Evolutionary conservation across 1,140 invertebrate genomes (phyloP).

Genomic region (Cylas formicarius): DNA sequence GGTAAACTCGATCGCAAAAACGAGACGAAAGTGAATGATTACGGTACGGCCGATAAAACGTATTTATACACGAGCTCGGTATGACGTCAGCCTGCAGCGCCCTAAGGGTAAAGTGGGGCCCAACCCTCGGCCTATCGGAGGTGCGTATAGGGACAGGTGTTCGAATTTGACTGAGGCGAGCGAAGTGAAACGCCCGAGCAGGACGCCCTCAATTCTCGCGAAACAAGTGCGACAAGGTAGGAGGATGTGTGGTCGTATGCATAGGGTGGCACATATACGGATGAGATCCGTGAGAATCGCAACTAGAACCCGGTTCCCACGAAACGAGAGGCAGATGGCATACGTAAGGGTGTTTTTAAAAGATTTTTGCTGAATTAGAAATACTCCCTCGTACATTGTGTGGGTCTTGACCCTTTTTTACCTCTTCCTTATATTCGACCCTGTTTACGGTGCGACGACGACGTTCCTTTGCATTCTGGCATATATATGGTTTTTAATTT

Average conservation of each 20-base stretch:
- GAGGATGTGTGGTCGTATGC: constrained; percentile 14
- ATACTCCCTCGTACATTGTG: constrained; percentile 21
- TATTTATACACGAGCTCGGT: constrained; percentile 28
- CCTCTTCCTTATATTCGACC: constrained; percentile 15
- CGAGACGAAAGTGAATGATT: constrained; percentile 26
- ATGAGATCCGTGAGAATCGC: constrained; percentile 40
- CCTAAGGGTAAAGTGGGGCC: constrained; percentile 34
- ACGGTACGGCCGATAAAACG: constrained; percentile 8
- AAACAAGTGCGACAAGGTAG: constrained; percentile 25
- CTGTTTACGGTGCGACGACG: background rate
- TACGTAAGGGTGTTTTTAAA: constrained; percentile 38
- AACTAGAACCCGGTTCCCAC: constrained; percentile 39
- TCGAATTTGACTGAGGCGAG: constrained; percentile 28
- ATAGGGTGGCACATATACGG: constrained; percentile 31
- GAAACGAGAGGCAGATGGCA: constrained; percentile 39
- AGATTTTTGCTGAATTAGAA: constrained; percentile 20
- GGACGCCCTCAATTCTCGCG: constrained; percentile 20
- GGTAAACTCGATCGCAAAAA: constrained; percentile 7
- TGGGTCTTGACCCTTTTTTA: constrained; percentile 26
- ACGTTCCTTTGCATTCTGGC: background rate
- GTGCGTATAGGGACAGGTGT: constrained; percentile 39
- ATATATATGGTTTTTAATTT: constrained; percentile 4
- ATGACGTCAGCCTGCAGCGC: constrained; percentile 31
- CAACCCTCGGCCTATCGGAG: constrained; percentile 34
- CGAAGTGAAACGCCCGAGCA: constrained; percentile 23